Percentiles rank a stretch among this genome's conserved stretches.
phyloP scores from a whole-genome alignment of 2,888 invertebrate species.

The Netelia virgata region DNA sequence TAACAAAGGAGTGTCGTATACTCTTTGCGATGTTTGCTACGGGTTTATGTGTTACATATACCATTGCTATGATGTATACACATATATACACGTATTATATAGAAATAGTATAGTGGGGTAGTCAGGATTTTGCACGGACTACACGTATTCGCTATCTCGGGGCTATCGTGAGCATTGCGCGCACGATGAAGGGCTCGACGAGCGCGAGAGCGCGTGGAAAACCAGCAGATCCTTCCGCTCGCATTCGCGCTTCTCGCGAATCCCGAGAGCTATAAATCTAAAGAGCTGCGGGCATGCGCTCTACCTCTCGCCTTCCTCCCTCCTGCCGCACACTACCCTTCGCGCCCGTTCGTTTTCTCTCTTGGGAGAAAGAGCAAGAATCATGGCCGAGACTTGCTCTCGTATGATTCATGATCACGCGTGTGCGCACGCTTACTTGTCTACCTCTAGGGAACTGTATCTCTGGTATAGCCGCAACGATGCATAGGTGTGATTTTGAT shows the following conservation, averaged over 20 bases:
- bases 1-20: constrained; percentile 80
- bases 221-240: constrained; percentile 75
- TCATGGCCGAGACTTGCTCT: constrained; percentile 67
- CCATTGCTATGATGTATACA: constrained; percentile 21
- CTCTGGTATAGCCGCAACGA: constrained; percentile 11
- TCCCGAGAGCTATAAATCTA: constrained; percentile 80
- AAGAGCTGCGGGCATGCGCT: constrained; percentile 71
- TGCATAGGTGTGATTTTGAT: constrained; percentile 52
- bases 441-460: constrained; percentile 51
- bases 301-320: neutral
- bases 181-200: constrained; percentile 58
- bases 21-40: constrained; percentile 55
- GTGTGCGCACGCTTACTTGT: constrained; percentile 65
- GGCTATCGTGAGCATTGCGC: constrained; percentile 64
- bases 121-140: constrained; percentile 59
- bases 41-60: constrained; percentile 53
- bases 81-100: constrained; percentile 39
- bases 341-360: neutral
- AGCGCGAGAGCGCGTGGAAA: constrained; percentile 73
- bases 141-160: constrained; percentile 62
- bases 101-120: constrained; percentile 67
- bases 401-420: constrained; percentile 80
- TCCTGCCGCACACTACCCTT: neutral
- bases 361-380: constrained; percentile 67
- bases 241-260: constrained; percentile 70